phyloP scores from a whole-genome alignment of 1,140 invertebrate genomes.

The Euura lappo region DNA sequence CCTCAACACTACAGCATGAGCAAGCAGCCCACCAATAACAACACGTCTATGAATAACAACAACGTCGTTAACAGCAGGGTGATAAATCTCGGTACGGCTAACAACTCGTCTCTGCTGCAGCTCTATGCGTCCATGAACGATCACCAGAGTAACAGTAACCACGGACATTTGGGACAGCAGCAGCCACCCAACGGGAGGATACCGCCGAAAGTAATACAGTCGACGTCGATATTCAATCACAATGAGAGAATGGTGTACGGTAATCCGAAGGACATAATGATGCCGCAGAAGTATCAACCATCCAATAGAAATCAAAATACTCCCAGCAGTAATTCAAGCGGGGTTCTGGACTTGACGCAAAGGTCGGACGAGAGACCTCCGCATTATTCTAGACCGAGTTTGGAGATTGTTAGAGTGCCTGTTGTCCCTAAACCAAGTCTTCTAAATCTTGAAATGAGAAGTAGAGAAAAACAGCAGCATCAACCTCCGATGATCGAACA shows the following conservation, averaged over 20 bases:
- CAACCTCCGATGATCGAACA: conserved; percentile 25
- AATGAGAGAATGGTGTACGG: conserved; percentile 73
- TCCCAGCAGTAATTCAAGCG: conserved; percentile 24
- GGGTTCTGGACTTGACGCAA: conserved; percentile 52
- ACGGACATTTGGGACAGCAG: conserved; percentile 41
- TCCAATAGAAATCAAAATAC: conserved; percentile 22
- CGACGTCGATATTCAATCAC: conserved; percentile 67
- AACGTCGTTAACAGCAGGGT: conserved; percentile 43
- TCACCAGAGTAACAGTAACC: conserved; percentile 31
- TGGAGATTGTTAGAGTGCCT: conserved; percentile 57
- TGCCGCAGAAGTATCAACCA: conserved; percentile 53
- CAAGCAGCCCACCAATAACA: conserved; percentile 29
- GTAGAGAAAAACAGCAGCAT: conserved; percentile 27
- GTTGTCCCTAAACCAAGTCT: conserved; percentile 54
- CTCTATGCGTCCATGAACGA: conserved; percentile 49
- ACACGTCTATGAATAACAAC: conserved; percentile 27
- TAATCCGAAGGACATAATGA: conserved; percentile 71
- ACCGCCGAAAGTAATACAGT: conserved; percentile 70
- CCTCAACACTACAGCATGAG: conserved; percentile 12
- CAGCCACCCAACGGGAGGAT: conserved; percentile 39
- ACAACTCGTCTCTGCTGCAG: conserved; percentile 60
- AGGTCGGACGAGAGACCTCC: conserved; percentile 31
- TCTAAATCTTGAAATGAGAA: conserved; percentile 48
- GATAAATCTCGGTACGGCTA: conserved; percentile 62
- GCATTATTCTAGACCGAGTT: conserved; percentile 47